These are phyloP conservation scores for Chromoteleia sp. DNA, from an alignment of 2,888 invertebrate genomes.

Conservation along the genomic window DNA sequence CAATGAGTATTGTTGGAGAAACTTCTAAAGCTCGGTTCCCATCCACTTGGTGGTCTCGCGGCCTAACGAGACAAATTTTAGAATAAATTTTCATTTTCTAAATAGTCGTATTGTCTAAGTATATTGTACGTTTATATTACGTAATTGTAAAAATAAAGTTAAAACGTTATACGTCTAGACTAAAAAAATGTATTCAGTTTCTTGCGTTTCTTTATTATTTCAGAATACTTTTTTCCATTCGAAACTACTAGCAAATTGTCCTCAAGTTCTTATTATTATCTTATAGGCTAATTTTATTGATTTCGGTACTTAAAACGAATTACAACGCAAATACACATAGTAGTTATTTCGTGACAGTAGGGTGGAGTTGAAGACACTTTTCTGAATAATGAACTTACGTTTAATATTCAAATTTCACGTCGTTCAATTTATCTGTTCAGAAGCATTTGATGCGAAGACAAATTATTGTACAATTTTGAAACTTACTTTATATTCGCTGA, in stretches of 20 bases:
- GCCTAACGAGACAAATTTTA: not conserved
- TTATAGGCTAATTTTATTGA: constrained; percentile 58
- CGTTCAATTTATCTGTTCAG: too few species aligned
- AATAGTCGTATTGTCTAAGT: too few species aligned
- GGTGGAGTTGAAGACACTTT: not conserved
- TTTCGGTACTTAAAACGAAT: constrained; percentile 28
- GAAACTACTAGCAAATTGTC: constrained; percentile 39
- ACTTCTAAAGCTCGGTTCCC: constrained; percentile 18
- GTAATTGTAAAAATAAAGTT: not conserved
- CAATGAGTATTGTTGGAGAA: constrained; percentile 44
- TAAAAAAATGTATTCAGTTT: constrained; percentile 1
- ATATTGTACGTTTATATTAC: too few species aligned
- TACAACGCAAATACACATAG: constrained; percentile 23
- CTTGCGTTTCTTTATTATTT: not conserved
- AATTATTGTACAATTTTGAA: too few species aligned
- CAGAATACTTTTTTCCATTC: not conserved
- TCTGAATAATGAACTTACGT: constrained; percentile 3
- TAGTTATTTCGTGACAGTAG: constrained; percentile 10
- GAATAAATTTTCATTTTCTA: too few species aligned
- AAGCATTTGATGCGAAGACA: too few species aligned
- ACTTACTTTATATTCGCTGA: too few species aligned
- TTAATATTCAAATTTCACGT: too few species aligned
- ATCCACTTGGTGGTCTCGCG: not conserved
- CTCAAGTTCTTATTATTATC: constrained; percentile 57
- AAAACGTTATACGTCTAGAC: not conserved